Conservation (phyloP, 2,797 vertebrate genomes). For the Paedocypris micromegethes region DNA sequence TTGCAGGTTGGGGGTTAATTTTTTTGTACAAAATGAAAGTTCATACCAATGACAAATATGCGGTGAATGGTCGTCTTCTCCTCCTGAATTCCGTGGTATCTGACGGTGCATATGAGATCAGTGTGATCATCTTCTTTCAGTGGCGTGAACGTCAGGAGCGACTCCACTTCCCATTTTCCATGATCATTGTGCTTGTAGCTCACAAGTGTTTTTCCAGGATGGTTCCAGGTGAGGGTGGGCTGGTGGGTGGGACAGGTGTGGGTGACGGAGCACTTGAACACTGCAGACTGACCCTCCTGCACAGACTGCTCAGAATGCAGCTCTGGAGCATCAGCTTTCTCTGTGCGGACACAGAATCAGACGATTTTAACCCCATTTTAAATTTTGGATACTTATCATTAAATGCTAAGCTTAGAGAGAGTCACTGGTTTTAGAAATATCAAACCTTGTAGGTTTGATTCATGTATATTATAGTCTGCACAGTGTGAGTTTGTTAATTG, state of each 20-base stretch:
- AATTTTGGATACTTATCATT: too few species aligned
- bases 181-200: neutral
- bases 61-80: neutral
- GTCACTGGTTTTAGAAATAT: too few species aligned
- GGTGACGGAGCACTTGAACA: conserved; percentile 49
- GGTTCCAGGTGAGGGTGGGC: conserved; percentile 56
- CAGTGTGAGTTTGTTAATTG: too few species aligned
- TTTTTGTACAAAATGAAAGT: too few species aligned
- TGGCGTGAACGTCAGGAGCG: conserved; percentile 49
- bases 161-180: conserved; percentile 54
- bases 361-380: too few species aligned
- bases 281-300: conserved; percentile 31
- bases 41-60: conserved; percentile 59
- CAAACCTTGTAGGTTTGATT: too few species aligned
- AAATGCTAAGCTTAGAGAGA: too few species aligned
- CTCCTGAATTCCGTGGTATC: rapidly evolving
- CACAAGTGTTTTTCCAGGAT: rapidly evolving
- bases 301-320: neutral
- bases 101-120: conserved; percentile 48
- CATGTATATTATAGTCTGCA: too few species aligned
- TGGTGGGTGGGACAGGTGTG: conserved; percentile 54
- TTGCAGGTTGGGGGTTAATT: too few species aligned
- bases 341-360: conserved; percentile 1
- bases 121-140: conserved; percentile 50
- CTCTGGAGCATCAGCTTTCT: conserved; percentile 1